phyloP scores from a whole-genome alignment of 2,113 vertebrate species.

The Upupa epops region DNA sequence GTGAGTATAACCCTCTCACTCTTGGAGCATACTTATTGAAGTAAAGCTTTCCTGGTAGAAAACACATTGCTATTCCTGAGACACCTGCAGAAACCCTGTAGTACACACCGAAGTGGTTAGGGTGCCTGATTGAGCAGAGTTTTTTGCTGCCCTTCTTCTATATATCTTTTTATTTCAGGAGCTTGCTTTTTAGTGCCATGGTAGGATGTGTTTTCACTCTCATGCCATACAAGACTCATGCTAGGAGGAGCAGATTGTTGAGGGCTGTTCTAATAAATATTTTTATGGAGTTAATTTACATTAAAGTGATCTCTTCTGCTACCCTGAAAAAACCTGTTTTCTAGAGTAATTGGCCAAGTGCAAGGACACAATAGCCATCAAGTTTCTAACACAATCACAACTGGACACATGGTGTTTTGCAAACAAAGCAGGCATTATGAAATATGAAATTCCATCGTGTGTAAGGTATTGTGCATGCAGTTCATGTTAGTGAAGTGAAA shows the following conservation, averaged over 20 bases:
- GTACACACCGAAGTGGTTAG: slow-evolving; percentile 47
- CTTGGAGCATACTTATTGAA: slow-evolving; percentile 36
- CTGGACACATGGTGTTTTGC: not conserved
- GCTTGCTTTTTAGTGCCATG: slow-evolving; percentile 19
- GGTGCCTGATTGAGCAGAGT: slow-evolving; percentile 26
- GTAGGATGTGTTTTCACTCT: slow-evolving; percentile 20
- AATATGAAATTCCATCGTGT: slow-evolving; percentile 21
- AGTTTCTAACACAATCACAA: not conserved
- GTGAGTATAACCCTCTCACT: not conserved
- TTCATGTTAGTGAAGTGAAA: slow-evolving; percentile 10
- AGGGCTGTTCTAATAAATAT: slow-evolving; percentile 63
- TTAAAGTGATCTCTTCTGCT: slow-evolving; percentile 17
- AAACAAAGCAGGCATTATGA: not conserved
- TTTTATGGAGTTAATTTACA: slow-evolving; percentile 43
- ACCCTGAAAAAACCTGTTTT: slow-evolving; percentile 1
- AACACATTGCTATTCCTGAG: slow-evolving; percentile 58
- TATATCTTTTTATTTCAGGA: slow-evolving; percentile 20
- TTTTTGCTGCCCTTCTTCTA: slow-evolving; percentile 19
- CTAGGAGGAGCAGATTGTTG: slow-evolving; percentile 56
- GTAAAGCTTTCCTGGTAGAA: slow-evolving; percentile 18
- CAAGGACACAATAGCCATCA: slow-evolving; percentile 13
- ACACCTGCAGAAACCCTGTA: slow-evolving; percentile 43
- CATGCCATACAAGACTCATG: not conserved
- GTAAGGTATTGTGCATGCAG: slow-evolving; percentile 31
- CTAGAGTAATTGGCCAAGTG: not conserved